phyloP scores from a whole-genome alignment of 2,797 vertebrate species.

The Benthosema pterotum region DNA sequence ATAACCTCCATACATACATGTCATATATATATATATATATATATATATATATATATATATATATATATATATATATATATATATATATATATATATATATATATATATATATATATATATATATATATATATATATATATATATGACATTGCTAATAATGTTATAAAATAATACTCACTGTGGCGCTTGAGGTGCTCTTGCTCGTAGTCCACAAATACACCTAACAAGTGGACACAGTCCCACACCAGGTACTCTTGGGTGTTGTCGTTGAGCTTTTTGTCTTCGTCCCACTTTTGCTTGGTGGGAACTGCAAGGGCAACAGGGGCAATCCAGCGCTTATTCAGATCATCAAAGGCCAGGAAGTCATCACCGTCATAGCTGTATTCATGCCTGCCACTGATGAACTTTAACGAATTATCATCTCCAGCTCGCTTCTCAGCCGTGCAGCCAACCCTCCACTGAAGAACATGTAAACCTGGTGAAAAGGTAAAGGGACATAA shows the following conservation, averaged over 20 bases:
- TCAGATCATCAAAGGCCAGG: no score
- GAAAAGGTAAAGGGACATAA: accelerated
- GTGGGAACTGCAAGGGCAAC: neutral
- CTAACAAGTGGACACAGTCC: conserved; percentile 76
- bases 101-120: no score
- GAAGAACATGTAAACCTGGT: conserved; percentile 65
- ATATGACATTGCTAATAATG: neutral
- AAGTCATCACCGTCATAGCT: no score
- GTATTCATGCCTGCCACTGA: no score
- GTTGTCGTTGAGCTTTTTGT: conserved; percentile 74
- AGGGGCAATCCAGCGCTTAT: conserved; percentile 68
- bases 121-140: no score
- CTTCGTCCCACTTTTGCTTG: conserved; percentile 73
- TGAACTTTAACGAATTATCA: no score
- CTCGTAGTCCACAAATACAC: conserved; percentile 26
- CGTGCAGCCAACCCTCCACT: conserved; percentile 74
- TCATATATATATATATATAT: no score
- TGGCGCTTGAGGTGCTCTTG: accelerated
- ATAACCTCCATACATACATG: no score
- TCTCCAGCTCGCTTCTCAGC: neutral
- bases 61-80: no score
- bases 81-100: no score
- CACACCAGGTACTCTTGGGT: conserved; percentile 77
- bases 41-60: no score
- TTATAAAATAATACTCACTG: conserved; percentile 40